Base-by-base conservation (phyloP, 2,888 invertebrate species). In the Xestobium rufovillosum region DNA sequence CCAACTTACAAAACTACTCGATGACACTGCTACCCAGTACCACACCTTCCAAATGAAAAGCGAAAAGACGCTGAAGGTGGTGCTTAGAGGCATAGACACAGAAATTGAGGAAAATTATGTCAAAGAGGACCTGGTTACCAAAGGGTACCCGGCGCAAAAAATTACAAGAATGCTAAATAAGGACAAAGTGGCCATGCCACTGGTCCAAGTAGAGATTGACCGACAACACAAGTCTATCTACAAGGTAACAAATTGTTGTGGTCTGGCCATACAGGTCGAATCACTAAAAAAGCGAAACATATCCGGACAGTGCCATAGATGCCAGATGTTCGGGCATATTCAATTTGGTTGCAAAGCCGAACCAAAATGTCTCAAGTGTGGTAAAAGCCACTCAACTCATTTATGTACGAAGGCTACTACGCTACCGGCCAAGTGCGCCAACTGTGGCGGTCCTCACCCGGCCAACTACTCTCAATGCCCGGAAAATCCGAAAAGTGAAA, bases 41-140 rank as follows among this genome's bases (percentile, higher is more conserved):
- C 23, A 23, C 23, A 23, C 23, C 23, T 23, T 23, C 23, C 8
- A 23, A n/a, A 8, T 23, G 8, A 23, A 23, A 23, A 23, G 23
- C n/a, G 23, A 23, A 23, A 23, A 23, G n/a, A 23, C 23, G n/a
- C 8, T 23, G 8, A 23, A 23, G n/a, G n/a, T 23, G n/a, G 23
- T 23, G n/a, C n/a, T n/a, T n/a, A n/a, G n/a, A n/a, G n/a, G n/a
- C n/a, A n/a, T n/a, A n/a, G n/a, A n/a, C n/a, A n/a, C n/a, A n/a
- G n/a, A n/a, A n/a, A n/a, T n/a, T n/a, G n/a, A n/a, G n/a, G n/a
- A n/a, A n/a, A n/a, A n/a, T n/a, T n/a, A n/a, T n/a, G n/a, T n/a
- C n/a, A n/a, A n/a, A n/a, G n/a, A n/a, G n/a, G n/a, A n/a, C n/a
- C n/a, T n/a, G n/a, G n/a, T n/a, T n/a, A n/a, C n/a, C n/a, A n/a